Evolutionary conservation across 2,888 invertebrate genomes (phyloP).

Genomic region (Smittia sp.): DNA sequence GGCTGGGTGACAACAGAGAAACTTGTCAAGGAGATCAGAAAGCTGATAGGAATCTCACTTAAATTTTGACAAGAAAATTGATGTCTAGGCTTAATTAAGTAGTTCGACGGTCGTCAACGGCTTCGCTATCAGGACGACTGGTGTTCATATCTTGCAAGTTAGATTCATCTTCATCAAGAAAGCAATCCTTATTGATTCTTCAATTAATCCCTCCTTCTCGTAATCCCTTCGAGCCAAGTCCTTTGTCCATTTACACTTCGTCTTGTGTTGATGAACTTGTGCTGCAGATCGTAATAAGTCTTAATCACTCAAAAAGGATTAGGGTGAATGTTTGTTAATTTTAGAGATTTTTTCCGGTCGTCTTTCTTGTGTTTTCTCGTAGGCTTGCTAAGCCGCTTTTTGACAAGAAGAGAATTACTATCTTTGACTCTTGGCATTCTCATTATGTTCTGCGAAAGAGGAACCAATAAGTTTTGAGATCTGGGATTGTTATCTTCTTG

Average conservation of each 20-base stretch:
- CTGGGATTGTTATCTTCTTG: background rate
- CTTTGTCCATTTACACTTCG: background rate
- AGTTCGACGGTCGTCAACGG: too few species aligned
- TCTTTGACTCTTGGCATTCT: background rate
- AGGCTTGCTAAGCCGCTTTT: background rate
- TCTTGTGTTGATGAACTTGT: background rate
- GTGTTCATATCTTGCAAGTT: too few species aligned
- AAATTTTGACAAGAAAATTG: too few species aligned
- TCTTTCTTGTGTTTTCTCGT: background rate
- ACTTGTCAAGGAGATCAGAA: too few species aligned
- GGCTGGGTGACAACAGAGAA: too few species aligned
- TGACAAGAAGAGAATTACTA: conserved; percentile 8
- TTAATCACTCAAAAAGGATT: conserved; percentile 32
- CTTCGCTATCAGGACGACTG: too few species aligned
- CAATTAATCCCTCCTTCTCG: too few species aligned
- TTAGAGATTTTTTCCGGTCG: conserved; percentile 12
- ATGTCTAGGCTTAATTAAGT: too few species aligned
- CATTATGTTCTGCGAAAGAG: background rate
- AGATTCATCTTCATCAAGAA: too few species aligned
- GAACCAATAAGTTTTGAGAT: background rate
- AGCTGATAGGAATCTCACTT: too few species aligned
- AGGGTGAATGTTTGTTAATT: conserved; percentile 21
- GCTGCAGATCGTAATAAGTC: conserved; percentile 14
- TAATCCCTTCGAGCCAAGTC: too few species aligned
- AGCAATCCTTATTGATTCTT: too few species aligned